A percentile compares a stretch with the other conserved stretches of the same genome.
phyloP scores from a whole-genome alignment of 1,140 invertebrate genomes.

The Cydia splendana region DNA sequence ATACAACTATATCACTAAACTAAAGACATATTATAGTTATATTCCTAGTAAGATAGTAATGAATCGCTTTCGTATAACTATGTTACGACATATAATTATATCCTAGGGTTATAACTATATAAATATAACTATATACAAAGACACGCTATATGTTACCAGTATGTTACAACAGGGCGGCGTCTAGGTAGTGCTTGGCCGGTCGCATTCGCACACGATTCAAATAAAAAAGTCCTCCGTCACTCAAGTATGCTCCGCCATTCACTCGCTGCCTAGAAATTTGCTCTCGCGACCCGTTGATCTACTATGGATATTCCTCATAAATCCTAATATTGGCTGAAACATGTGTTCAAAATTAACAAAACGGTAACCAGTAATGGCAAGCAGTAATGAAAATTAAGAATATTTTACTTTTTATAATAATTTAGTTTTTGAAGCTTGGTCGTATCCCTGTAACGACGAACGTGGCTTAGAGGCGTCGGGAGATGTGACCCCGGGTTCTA shows the following conservation, averaged over 20 bases:
- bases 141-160: constrained; percentile 4
- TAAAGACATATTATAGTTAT: too few species aligned
- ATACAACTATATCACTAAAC: too few species aligned
- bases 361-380: neutral
- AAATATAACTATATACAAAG: neutral
- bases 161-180: constrained; percentile 43
- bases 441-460: constrained; percentile 55
- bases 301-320: constrained; percentile 50
- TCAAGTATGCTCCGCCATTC: constrained; percentile 77
- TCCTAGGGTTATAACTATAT: too few species aligned
- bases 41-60: too few species aligned
- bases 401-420: neutral
- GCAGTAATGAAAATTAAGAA: too few species aligned
- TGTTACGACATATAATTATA: too few species aligned
- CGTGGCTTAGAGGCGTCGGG: constrained; percentile 51
- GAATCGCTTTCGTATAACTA: too few species aligned
- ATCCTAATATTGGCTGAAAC: neutral
- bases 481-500: constrained; percentile 74
- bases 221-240: constrained; percentile 78
- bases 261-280: constrained; percentile 74
- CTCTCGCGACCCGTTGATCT: constrained; percentile 48
- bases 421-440: constrained; percentile 13
- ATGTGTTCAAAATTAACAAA: neutral
- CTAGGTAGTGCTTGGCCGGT: constrained; percentile 45
- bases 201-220: constrained; percentile 79